These are phyloP conservation scores for Xylota segnis DNA, from an alignment of 2,888 invertebrate genomes.

Conservation along the genomic window DNA sequence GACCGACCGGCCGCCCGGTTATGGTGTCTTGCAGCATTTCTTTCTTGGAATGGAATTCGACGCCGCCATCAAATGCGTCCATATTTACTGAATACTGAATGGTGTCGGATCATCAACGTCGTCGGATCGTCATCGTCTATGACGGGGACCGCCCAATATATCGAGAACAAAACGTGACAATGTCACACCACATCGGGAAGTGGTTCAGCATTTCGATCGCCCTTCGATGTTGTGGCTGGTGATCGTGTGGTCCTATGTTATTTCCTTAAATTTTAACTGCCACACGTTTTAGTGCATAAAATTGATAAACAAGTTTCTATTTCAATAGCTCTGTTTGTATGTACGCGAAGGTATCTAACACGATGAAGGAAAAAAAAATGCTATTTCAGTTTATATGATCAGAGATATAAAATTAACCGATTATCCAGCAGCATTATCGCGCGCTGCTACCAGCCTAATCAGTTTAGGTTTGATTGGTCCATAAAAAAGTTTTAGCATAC, in stretches of 20 bases:
- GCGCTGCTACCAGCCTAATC: constrained; percentile 21
- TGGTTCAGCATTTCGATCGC: background rate
- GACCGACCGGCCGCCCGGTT: no score
- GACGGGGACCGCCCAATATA: constrained; percentile 59
- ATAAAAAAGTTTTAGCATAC: constrained; percentile 27
- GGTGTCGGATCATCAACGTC: constrained; percentile 15
- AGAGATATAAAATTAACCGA: constrained; percentile 23
- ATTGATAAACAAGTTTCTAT: background rate
- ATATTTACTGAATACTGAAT: constrained; percentile 6
- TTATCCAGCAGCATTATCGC: background rate
- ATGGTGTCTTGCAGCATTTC: constrained; percentile 23
- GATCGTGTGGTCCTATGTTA: background rate
- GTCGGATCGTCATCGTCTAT: constrained; percentile 47
- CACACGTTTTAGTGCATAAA: constrained; percentile 2
- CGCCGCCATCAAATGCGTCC: constrained; percentile 31
- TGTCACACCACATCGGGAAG: constrained; percentile 34
- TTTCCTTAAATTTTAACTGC: constrained; percentile 5
- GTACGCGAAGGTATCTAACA: background rate
- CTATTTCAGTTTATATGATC: constrained; percentile 18
- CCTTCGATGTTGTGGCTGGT: background rate
- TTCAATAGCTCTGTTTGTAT: no score
- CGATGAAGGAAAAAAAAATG: background rate
- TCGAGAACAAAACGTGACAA: constrained; percentile 67
- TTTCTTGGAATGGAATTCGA: constrained; percentile 64
- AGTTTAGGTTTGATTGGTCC: constrained; percentile 29